Percentiles rank a stretch among this genome's conserved stretches.
These are phyloP conservation scores for Telenomus remus DNA, from an alignment of 1,140 invertebrate species.

Conservation along the genomic window DNA sequence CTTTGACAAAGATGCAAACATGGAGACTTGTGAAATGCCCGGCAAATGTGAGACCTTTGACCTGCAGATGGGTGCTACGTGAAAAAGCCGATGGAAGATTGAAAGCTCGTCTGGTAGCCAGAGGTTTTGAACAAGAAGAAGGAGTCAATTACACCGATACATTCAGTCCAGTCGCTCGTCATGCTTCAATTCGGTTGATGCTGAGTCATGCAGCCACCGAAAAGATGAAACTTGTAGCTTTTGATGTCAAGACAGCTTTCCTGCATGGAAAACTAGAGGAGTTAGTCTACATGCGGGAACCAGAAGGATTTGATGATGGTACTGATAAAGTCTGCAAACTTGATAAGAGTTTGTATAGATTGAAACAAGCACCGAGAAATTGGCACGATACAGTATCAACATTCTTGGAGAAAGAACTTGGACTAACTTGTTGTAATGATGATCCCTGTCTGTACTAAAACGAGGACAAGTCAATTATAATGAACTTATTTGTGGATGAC, in stretches of 20 bases:
- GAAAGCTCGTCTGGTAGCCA: constrained; percentile 41
- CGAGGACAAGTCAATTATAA: neutral
- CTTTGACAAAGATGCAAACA: constrained; percentile 63
- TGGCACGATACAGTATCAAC: constrained; percentile 1
- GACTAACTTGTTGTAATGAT: neutral
- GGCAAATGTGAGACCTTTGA: constrained; percentile 50
- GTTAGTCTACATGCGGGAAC: constrained; percentile 1
- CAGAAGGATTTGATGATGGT: constrained; percentile 5
- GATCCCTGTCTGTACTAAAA: constrained; percentile 9
- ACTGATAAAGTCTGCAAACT: constrained; percentile 7
- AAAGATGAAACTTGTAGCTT: neutral
- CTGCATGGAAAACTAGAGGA: neutral
- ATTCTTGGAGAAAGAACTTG: neutral
- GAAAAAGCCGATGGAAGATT: constrained; percentile 46
- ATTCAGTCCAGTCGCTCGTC: constrained; percentile 2
- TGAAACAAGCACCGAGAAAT: constrained; percentile 1
- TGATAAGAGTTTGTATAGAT: constrained; percentile 1
- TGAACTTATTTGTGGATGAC: constrained; percentile 6
- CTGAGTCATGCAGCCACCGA: constrained; percentile 1
- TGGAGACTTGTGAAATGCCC: constrained; percentile 65
- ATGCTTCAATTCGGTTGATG: neutral
- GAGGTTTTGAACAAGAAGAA: constrained; percentile 12
- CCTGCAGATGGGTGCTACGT: constrained; percentile 65
- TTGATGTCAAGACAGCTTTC: constrained; percentile 9
- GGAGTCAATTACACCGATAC: constrained; percentile 4